Evolutionary conservation across 2,797 vertebrate genomes (phyloP).

Genomic region (Xenopus petersii): DNA sequence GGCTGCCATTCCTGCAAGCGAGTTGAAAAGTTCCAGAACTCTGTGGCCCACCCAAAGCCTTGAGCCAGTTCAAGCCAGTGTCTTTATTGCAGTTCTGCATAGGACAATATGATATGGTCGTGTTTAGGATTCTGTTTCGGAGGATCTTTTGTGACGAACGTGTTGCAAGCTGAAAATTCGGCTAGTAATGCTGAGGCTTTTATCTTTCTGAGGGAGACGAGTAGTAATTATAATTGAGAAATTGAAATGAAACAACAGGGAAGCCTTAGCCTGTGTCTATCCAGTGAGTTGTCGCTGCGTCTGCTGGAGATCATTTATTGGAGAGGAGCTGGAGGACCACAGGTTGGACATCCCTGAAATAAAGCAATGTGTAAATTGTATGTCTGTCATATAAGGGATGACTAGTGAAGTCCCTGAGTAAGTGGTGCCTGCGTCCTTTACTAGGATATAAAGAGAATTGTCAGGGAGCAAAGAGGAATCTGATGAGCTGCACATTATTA

Average conservation of each 20-base stretch:
- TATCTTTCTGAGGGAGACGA: neutral
- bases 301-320: too few species aligned
- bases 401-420: neutral
- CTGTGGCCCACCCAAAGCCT: neutral
- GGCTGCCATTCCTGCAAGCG: neutral
- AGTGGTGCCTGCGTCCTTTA: neutral
- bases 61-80: too few species aligned
- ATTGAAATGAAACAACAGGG: neutral
- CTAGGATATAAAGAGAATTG: neutral
- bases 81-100: neutral
- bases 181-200: neutral
- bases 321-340: neutral
- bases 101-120: neutral
- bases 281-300: neutral
- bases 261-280: neutral
- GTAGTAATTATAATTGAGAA: neutral
- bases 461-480: constrained; percentile 23
- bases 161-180: neutral
- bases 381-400: neutral
- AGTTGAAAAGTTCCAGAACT: neutral
- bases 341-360: neutral
- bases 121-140: constrained; percentile 2
- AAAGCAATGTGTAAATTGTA: constrained; percentile 15
- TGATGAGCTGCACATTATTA: constrained; percentile 57
- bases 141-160: constrained; percentile 1